Evolutionary conservation across 1,140 invertebrate genomes (phyloP), one percentile per base, ranked within the genome.

Genomic region (Pteromalus puparum): DNA sequence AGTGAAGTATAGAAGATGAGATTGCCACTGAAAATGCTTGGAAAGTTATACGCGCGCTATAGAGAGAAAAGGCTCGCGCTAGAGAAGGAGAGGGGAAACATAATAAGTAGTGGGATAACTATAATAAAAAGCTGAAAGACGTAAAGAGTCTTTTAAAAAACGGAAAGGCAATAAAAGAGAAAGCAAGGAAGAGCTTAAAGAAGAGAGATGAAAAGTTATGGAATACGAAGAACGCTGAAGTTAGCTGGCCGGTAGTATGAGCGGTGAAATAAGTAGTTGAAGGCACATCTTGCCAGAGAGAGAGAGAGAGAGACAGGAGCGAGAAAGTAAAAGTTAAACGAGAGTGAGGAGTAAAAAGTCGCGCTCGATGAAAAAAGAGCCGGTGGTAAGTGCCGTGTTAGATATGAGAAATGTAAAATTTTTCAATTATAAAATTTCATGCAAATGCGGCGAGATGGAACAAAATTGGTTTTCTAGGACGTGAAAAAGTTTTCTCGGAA

Each of bases 41-140:
- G n/a, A 81, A 85, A 77, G 83, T 77, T 81, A 65, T 65, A 76
- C 72, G 53, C 26, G n/a, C 24, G n/a, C n/a, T n/a, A n/a, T 61
- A 53, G 30, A 74, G 70, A 80, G 74, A 75, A 77, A 79, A 42
- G 77, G 77, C 10, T 15, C 3, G 79, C 24, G 13, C 21, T 34
- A 34, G 30, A n/a, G 28, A 21, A 46, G 75, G 15, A 68, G 68
- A 77, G 48, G 42, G 38, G 46, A 77, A 77, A 76, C 46, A 85
- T 81, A 68, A 85, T 85, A 85, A 84, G 83, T 84, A 81, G 79
- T 77, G 65, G 78, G 12, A 85, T 76, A 81, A 84, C 78, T 81
- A 79, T 85, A 85, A 84, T 81, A 85, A 85, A 85, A 85, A 81
- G 73, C 61, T 81, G 80, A 85, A 84, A 85, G 83, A 85, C 73